phyloP scores from a whole-genome alignment of 2,797 vertebrate genomes.

The Rhynchonycteris naso region DNA sequence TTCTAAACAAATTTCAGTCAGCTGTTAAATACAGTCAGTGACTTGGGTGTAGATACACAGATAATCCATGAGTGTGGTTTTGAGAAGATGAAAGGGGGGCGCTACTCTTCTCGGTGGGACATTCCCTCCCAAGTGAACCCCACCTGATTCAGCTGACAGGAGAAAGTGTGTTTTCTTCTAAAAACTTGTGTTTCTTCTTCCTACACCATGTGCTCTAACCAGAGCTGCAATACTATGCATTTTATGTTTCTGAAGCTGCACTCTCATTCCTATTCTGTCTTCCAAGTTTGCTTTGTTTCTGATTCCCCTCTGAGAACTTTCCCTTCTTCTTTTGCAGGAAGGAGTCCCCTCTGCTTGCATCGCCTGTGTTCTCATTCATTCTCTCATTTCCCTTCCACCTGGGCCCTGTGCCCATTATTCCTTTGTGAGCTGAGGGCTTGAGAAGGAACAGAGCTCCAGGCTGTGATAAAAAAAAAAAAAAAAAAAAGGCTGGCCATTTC shows the following conservation, averaged over 20 bases:
- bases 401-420: background rate
- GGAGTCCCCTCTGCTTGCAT: background rate
- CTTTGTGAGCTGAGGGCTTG: background rate
- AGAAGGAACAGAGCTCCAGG: background rate
- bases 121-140: background rate
- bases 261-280: accelerated
- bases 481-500: background rate
- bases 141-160: background rate
- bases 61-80: background rate
- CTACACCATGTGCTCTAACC: background rate
- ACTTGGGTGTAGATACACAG: background rate
- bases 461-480: background rate
- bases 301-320: background rate
- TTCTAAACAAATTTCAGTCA: background rate
- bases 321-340: background rate
- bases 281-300: background rate
- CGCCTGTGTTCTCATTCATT: background rate
- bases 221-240: background rate
- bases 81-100: background rate
- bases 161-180: background rate
- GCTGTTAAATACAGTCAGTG: background rate
- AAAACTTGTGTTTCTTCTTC: background rate
- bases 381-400: background rate
- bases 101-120: background rate
- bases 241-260: background rate